Percentiles rank a stretch among this genome's conserved stretches.
phyloP scores from a whole-genome alignment of 2,797 vertebrate species.

The Sarcophilus harrisii region DNA sequence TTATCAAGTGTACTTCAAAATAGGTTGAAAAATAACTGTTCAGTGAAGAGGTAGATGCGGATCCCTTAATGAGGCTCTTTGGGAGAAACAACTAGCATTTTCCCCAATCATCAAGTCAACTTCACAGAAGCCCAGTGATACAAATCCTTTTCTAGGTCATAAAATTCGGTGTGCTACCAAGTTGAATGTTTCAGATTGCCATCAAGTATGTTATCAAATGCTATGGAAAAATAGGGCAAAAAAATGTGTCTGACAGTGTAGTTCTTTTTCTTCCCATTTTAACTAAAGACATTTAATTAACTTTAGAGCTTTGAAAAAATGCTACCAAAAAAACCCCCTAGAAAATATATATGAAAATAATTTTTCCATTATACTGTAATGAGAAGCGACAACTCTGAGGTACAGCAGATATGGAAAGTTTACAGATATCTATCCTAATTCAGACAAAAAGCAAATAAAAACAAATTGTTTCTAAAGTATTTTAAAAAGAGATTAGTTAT shows the following conservation, averaged over 20 bases:
- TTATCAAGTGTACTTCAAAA: conserved; percentile 18
- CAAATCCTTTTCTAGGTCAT: not conserved
- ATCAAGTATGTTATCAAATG: not conserved
- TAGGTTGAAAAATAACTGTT: not conserved
- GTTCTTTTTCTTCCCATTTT: too few species aligned
- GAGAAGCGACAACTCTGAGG: not conserved
- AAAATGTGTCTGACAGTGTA: too few species aligned
- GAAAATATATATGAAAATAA: not conserved
- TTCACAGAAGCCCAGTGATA: not conserved
- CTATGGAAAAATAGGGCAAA: not conserved
- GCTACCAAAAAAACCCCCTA: not conserved
- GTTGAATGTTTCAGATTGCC: not conserved
- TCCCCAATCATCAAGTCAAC: not conserved
- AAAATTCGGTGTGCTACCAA: not conserved
- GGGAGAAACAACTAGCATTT: not conserved
- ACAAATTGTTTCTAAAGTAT: not conserved
- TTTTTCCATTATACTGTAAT: not conserved
- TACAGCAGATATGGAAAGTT: not conserved
- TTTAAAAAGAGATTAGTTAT: not conserved
- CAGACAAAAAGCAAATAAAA: not conserved
- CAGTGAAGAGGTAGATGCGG: not conserved
- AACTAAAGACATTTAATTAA: too few species aligned
- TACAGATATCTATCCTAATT: not conserved
- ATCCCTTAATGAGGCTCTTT: not conserved
- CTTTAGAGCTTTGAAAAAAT: not conserved